Base-by-base conservation (phyloP, 2,888 invertebrate genomes). In the Flexamia atlantica region DNA sequence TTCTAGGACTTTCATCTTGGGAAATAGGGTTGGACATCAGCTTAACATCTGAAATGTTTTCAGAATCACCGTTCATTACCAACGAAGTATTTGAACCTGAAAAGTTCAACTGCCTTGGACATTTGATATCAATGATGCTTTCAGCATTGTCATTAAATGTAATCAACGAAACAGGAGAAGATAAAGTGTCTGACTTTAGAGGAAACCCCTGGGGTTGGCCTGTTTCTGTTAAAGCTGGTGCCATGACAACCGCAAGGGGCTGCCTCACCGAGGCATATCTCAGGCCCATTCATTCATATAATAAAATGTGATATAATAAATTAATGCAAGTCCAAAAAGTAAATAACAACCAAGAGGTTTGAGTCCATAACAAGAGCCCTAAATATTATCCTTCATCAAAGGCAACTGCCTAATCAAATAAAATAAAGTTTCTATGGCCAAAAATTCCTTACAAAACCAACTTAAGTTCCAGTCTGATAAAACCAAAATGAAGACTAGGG, bases 181-280 rank as follows among this genome's bases (percentile, higher is more conserved):
- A 76, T 28, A 25, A 46, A 46, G 32, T 46, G 10, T 28, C 74
- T 20, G 74, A 76, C 28, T 76, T 76, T 20, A 76, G 23, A 76
- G 74, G 46, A 46, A 76, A 76, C 42, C 74, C 74, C 87, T 91
- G 88, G 89, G 88, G 87, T 86, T 88, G 88, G 79, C 87, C 86
- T 86, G 91, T 90, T 92, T 96, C 96, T 90, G 97, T 95, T 91
- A 97, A 94, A 93, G 97, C 97, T 92, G 97, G 97, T 94, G 97
- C 97, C 97, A 97, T 97, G 94, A 95, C 93, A 95, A 94, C 92
- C 92, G 92, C 93, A 91, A 91, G 90, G 90, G 92, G 91, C 91
- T 91, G 92, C 92, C 92, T 91, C 91, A 90, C 90, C 89, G 91
- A 91, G 88, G 88, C 88, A 87, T 85, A 84, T 85, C 87, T 87